Percentiles rank a stretch among this genome's conserved stretches.
Evolutionary conservation across 2,888 invertebrate genomes (phyloP).

Genomic region (Oligia latruncula): DNA sequence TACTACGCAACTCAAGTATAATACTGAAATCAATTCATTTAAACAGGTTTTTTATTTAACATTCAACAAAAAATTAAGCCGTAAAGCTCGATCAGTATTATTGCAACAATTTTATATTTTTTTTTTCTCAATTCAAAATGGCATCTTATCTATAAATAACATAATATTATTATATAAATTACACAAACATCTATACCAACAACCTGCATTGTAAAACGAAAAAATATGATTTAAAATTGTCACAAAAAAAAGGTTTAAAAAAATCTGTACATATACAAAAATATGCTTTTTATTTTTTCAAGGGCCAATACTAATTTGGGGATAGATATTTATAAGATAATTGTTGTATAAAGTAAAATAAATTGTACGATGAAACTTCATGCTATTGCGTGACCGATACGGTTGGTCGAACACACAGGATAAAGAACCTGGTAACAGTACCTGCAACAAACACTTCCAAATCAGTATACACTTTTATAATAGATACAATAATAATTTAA

Average conservation of each 20-base stretch:
- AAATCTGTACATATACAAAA: constrained; percentile 76
- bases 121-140: constrained; percentile 71
- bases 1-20: constrained; percentile 75
- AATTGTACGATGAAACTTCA: constrained; percentile 78
- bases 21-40: constrained; percentile 80
- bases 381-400: constrained; percentile 75
- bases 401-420: constrained; percentile 69
- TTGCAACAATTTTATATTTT: constrained; percentile 65
- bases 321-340: constrained; percentile 55
- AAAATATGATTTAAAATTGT: constrained; percentile 66
- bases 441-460: constrained; percentile 70
- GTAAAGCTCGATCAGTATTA: constrained; percentile 65
- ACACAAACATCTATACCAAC: constrained; percentile 67
- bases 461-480: not conserved
- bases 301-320: constrained; percentile 31
- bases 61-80: constrained; percentile 63
- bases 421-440: constrained; percentile 78
- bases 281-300: constrained; percentile 60
- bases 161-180: constrained; percentile 67
- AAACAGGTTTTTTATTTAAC: constrained; percentile 69
- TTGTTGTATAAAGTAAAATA: constrained; percentile 70
- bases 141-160: constrained; percentile 71
- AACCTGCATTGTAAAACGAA: constrained; percentile 71
- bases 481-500: not conserved
- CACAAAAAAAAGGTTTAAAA: constrained; percentile 69